Percentiles rank a stretch among this genome's conserved stretches.
Conservation (phyloP, 2,888 invertebrate genomes). For the Ochlodes sylvanus region DNA sequence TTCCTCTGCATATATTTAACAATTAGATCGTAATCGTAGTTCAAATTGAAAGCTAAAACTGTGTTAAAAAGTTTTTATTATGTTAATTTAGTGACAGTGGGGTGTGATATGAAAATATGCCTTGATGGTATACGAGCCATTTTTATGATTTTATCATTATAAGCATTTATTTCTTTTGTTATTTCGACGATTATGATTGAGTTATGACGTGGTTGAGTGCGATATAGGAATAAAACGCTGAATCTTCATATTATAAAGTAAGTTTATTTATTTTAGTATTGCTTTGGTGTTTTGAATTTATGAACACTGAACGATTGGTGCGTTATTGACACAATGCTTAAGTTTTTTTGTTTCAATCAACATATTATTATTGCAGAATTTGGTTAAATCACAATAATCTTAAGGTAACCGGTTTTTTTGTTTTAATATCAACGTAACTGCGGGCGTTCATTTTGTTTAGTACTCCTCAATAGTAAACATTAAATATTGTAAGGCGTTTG, state of each 20-base stretch:
- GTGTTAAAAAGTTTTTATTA: constrained; percentile 11
- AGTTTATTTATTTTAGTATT: constrained; percentile 29
- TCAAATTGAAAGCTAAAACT: not conserved
- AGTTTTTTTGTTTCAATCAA: too few relatives aligned
- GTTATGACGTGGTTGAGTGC: constrained; percentile 58
- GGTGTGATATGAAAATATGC: constrained; percentile 41
- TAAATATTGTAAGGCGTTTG: too few relatives aligned
- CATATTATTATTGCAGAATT: too few relatives aligned
- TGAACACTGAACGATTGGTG: too few relatives aligned
- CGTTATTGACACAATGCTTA: too few relatives aligned
- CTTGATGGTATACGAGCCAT: constrained; percentile 51
- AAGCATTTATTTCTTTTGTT: constrained; percentile 49
- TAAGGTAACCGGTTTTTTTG: too few relatives aligned
- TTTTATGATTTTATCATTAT: constrained; percentile 46
- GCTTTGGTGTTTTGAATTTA: not conserved
- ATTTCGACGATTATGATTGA: constrained; percentile 48
- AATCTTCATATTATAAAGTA: constrained; percentile 38
- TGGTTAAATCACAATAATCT: too few relatives aligned
- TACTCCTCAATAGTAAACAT: too few relatives aligned
- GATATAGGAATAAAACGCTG: constrained; percentile 41
- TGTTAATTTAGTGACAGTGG: constrained; percentile 2
- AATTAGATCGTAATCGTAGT: constrained; percentile 8
- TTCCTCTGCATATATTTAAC: constrained; percentile 6
- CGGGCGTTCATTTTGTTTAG: too few relatives aligned
- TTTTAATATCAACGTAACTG: too few relatives aligned